These are phyloP conservation scores for Semaprochilodus insignis DNA, from an alignment of 2,797 vertebrate species.

Conservation along the genomic window DNA sequence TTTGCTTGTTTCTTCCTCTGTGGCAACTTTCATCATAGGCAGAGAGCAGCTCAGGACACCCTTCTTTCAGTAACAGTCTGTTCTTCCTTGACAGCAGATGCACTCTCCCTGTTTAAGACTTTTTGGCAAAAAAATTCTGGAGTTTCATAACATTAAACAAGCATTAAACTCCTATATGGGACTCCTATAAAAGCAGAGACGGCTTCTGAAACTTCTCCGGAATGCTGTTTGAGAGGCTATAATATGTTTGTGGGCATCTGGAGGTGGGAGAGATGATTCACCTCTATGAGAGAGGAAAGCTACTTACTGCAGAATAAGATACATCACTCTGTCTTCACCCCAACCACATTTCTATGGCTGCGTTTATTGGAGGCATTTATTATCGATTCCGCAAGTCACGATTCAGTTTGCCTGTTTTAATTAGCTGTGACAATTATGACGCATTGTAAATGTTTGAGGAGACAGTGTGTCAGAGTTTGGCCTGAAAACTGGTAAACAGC, in stretches of 20 bases:
- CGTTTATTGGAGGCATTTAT: neutral
- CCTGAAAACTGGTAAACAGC: neutral
- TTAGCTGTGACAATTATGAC: constrained; percentile 5
- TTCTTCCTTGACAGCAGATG: constrained; percentile 2
- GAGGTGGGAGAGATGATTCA: constrained; percentile 23
- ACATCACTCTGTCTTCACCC: neutral
- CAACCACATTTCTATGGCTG: constrained; percentile 1
- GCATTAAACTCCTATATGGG: neutral
- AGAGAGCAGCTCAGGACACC: neutral
- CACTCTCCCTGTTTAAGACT: neutral
- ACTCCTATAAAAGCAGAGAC: neutral
- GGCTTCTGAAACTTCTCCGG: neutral
- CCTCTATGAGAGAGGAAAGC: constrained; percentile 15
- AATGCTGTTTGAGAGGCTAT: constrained; percentile 2
- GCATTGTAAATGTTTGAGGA: neutral
- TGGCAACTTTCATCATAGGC: neutral
- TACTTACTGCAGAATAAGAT: constrained; percentile 27
- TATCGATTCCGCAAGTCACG: neutral
- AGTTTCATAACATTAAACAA: neutral
- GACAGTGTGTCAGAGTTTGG: neutral
- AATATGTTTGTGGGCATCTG: constrained; percentile 30
- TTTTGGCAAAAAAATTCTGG: neutral
- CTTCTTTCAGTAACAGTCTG: neutral
- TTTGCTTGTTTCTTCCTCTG: neutral
- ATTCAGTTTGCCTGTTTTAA: neutral